phyloP scores from a whole-genome alignment of 2,888 invertebrate species.

The Thyatira batis region DNA sequence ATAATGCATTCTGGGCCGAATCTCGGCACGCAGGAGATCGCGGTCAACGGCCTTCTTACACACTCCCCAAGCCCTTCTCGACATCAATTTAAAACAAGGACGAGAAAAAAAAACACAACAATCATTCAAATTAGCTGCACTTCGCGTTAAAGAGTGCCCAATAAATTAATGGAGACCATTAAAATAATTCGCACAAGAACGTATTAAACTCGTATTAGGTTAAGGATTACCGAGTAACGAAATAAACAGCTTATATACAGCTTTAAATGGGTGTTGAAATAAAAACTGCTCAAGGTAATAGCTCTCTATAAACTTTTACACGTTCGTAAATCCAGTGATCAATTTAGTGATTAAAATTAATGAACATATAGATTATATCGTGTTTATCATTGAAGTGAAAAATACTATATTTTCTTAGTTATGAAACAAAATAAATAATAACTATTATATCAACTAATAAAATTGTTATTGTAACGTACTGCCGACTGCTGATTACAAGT shows the following conservation, averaged over 20 bases:
- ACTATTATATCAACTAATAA: too few relatives aligned
- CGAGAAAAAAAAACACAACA: constrained; percentile 51
- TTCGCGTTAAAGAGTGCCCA: constrained; percentile 24
- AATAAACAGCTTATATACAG: constrained; percentile 29
- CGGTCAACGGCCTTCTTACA: constrained; percentile 68
- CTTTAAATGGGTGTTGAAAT: constrained; percentile 29
- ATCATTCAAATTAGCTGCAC: constrained; percentile 49
- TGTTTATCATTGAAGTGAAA: too few relatives aligned
- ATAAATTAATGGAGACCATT: constrained; percentile 42
- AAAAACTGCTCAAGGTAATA: constrained; percentile 32
- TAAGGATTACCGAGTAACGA: constrained; percentile 20
- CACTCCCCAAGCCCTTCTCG: constrained; percentile 43
- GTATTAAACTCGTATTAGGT: constrained; percentile 21
- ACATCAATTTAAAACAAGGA: constrained; percentile 54
- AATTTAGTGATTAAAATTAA: neutral
- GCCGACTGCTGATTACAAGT: constrained; percentile 9
- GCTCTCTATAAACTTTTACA: constrained; percentile 26
- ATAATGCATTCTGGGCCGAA: constrained; percentile 76
- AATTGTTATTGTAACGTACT: neutral
- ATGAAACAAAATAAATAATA: too few relatives aligned
- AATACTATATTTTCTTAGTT: too few relatives aligned
- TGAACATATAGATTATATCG: neutral
- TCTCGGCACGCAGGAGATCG: constrained; percentile 56
- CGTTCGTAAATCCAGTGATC: neutral
- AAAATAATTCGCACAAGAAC: constrained; percentile 38